Base-by-base conservation (phyloP, 1,140 invertebrate species). In the Drosophila bifasciata region DNA sequence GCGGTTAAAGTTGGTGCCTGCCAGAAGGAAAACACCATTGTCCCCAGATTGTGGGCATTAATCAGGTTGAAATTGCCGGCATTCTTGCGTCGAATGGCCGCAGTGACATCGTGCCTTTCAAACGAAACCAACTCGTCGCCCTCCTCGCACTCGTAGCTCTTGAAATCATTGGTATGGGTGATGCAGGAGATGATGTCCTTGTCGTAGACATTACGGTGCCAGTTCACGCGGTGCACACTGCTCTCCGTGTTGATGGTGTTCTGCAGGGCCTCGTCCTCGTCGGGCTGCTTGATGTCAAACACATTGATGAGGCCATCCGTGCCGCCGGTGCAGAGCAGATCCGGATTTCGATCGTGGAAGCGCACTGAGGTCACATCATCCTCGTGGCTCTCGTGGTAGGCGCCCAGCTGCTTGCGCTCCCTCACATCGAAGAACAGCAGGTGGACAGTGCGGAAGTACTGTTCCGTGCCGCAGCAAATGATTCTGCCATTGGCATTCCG, bases 261-360 rank as follows among this genome's bases (percentile, higher is more conserved):
- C 16, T 92, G 91, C 1, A 99, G 92, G 0, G 97, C 97, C 89
- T 96, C 95, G 63, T 97, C 96, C 92, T 98, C 97, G 2, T 91
- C 93, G 0, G 92, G 74, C 91, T 97, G 92, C 46, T 92, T 93
- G 1, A 98, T 92, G 90, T 98, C 95, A 91, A 95, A 98, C 16
- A 97, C 86, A 92, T 98, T 98, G 0, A 98, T 94, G 1, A 98
- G 92, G 0, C 97, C 97, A 92, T 98, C 97, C 0, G 94, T 94
- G 17, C 96, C 95, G 0, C 96, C 96, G 0, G 95, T 94, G 44
- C 94, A 94, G 45, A 98, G 84, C 16, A 93, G 91, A 90, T 97
- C 94, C 8, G 93, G 90, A 85, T 96, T 94, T n/a, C 74, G 92
- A 40, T 95, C 93, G 93, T 97, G 95, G 92, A 98, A 99, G 76